phyloP scores from a whole-genome alignment of 2,888 invertebrate species.

The Eulithis testata region DNA sequence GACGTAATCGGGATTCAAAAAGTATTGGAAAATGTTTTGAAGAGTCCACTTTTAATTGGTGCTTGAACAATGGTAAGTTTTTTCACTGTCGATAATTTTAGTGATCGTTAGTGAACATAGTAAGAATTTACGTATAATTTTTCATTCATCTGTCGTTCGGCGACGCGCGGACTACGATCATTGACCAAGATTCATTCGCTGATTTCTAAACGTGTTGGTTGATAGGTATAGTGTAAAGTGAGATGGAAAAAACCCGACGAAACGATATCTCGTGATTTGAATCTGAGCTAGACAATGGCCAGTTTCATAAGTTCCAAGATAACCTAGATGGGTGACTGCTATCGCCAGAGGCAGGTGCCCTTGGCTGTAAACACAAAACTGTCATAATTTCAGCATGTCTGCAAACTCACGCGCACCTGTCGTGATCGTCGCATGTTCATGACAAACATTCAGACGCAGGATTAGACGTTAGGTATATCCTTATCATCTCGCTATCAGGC shows the following conservation, averaged over 20 bases:
- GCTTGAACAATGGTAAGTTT: constrained; percentile 26
- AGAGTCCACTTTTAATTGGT: background rate
- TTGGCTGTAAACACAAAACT: background rate
- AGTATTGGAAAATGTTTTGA: background rate
- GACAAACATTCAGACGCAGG: constrained; percentile 41
- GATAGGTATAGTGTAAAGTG: no score
- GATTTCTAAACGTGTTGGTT: no score
- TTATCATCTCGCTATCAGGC: constrained; percentile 51
- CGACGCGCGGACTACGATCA: no score
- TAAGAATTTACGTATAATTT: background rate
- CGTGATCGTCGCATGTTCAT: constrained; percentile 38
- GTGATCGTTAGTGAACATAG: background rate
- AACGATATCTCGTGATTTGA: no score
- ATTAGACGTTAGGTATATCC: constrained; percentile 41
- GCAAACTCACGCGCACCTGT: constrained; percentile 33
- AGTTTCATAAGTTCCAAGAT: no score
- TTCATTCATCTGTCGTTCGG: background rate
- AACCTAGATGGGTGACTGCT: no score
- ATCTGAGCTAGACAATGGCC: no score
- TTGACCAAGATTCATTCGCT: no score
- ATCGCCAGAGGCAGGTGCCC: no score
- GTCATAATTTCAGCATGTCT: background rate
- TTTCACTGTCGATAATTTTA: background rate
- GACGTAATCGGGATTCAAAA: constrained; percentile 21
- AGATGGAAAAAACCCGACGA: no score